Conservation (phyloP, 2,888 invertebrate species). For the Agonum fuliginosum region DNA sequence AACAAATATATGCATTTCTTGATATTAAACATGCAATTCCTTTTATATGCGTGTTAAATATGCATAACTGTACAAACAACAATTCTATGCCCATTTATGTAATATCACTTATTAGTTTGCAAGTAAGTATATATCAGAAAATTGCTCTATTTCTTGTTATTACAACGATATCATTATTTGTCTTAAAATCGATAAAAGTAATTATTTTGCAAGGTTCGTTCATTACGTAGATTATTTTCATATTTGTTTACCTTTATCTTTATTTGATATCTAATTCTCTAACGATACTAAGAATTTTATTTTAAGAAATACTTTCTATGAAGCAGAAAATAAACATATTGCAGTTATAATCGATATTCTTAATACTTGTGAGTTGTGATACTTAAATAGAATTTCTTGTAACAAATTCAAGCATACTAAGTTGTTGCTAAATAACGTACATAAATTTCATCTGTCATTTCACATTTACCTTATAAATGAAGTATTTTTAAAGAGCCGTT, state of each 20-base stretch:
- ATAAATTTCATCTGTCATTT: too few relatives aligned
- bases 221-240: slow-evolving; percentile 1
- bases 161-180: slow-evolving; percentile 2
- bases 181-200: slow-evolving; percentile 5
- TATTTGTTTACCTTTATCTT: neutral
- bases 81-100: neutral
- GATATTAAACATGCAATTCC: neutral
- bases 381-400: too few relatives aligned
- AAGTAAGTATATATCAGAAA: neutral
- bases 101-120: neutral
- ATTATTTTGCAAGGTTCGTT: neutral
- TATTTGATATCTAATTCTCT: neutral
- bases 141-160: neutral
- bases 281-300: neutral
- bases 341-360: too few relatives aligned
- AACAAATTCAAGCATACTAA: too few relatives aligned
- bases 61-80: neutral
- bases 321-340: neutral
- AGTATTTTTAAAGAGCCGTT: too few relatives aligned
- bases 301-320: neutral
- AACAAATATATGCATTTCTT: neutral
- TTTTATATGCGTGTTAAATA: neutral
- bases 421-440: too few relatives aligned
- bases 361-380: too few relatives aligned
- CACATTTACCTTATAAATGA: too few relatives aligned